Conservation (phyloP, 2,888 invertebrate genomes). For the Pterostichus niger region DNA sequence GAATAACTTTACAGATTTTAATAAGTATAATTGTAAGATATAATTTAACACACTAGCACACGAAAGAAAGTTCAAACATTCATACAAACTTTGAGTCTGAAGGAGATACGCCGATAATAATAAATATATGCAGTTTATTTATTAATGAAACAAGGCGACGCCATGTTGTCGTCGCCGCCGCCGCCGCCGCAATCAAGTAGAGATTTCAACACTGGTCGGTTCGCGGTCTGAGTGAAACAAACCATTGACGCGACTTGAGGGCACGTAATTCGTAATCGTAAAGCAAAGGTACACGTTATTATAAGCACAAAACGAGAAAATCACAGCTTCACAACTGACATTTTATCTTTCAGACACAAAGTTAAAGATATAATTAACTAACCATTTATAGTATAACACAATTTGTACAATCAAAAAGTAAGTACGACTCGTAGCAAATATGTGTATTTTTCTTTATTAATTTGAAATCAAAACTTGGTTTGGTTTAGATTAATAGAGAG, state of each 20-base stretch:
- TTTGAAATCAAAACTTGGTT: slow-evolving; percentile 66
- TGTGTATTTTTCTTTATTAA: slow-evolving; percentile 76
- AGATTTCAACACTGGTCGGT: slow-evolving; percentile 39
- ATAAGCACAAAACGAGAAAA: slow-evolving; percentile 67
- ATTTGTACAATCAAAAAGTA: slow-evolving; percentile 86
- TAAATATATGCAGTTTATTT: slow-evolving; percentile 47
- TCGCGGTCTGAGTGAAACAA: not conserved
- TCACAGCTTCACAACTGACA: slow-evolving; percentile 66
- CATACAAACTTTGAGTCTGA: slow-evolving; percentile 73
- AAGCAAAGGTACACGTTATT: slow-evolving; percentile 41
- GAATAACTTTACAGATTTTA: slow-evolving; percentile 78
- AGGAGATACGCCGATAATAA: slow-evolving; percentile 65
- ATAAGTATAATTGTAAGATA: slow-evolving; percentile 75
- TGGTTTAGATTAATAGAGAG: slow-evolving; percentile 67
- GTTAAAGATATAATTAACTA: slow-evolving; percentile 68
- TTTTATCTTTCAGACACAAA: slow-evolving; percentile 69
- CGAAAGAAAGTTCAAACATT: slow-evolving; percentile 75
- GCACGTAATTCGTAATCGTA: slow-evolving; percentile 22
- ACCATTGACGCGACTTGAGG: slow-evolving; percentile 12
- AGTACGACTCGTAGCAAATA: slow-evolving; percentile 86
- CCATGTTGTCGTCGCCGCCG: too few species aligned
- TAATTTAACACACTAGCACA: slow-evolving; percentile 76
- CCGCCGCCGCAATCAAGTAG: slow-evolving; percentile 10
- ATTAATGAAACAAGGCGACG: too few species aligned
- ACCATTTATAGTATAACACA: slow-evolving; percentile 78